phyloP scores from a whole-genome alignment of 2,113 vertebrate species.

The Benitochromis conjunctus region DNA sequence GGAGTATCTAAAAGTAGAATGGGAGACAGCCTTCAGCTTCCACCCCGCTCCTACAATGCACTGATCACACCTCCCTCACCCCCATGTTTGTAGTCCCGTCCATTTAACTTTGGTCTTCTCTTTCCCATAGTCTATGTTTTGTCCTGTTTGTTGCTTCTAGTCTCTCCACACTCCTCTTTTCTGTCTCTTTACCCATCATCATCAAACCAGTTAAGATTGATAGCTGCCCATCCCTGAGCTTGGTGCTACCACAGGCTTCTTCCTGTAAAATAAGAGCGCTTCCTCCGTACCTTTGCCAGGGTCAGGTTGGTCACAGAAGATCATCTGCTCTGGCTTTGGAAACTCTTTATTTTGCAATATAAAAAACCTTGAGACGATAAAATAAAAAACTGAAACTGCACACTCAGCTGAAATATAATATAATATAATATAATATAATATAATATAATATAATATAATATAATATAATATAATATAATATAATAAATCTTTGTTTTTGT shows the following conservation, averaged over 20 bases:
- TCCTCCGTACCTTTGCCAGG: neutral
- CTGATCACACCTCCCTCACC: neutral
- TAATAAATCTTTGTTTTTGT: neutral
- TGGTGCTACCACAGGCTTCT: neutral
- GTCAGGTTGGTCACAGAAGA: neutral
- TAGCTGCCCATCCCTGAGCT: neutral
- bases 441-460: neutral
- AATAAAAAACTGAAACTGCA: neutral
- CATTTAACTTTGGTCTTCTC: neutral
- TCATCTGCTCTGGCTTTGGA: neutral
- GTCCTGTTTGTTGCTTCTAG: neutral
- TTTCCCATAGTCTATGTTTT: neutral
- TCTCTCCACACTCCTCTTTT: neutral
- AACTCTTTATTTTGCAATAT: neutral
- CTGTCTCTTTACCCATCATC: neutral
- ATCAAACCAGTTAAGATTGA: neutral
- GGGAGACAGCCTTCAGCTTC: neutral
- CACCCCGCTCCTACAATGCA: neutral
- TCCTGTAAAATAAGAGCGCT: neutral
- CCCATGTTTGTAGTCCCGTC: fast-evolving
- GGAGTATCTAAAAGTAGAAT: neutral
- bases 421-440: neutral
- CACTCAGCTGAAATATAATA: neutral
- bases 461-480: neutral
- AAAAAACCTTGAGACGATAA: fast-evolving